A percentile compares a stretch with the other conserved stretches of the same genome.
Conservation (phyloP, 2,113 vertebrate species). For the Ginglymostoma cirratum region DNA sequence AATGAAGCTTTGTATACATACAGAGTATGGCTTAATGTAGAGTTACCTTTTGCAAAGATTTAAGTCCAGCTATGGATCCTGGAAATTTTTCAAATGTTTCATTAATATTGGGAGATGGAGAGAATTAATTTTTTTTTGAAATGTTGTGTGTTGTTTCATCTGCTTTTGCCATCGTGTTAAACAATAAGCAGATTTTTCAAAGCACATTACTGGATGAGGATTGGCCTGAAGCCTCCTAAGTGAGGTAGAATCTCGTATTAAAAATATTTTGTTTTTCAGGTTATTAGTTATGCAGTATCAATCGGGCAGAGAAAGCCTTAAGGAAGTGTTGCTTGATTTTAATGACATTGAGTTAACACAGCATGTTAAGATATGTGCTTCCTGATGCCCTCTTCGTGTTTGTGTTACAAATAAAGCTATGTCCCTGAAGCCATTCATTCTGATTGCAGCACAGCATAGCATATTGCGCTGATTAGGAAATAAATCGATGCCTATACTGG, state of each 20-base stretch:
- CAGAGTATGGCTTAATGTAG: not conserved
- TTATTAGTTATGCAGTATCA: not conserved
- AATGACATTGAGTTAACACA: not conserved
- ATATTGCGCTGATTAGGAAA: not conserved
- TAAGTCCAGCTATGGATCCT: not conserved
- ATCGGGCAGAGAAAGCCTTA: not conserved
- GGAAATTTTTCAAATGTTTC: not conserved
- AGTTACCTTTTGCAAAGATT: not conserved
- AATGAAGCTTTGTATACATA: not conserved
- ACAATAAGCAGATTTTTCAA: not conserved
- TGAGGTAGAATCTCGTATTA: not conserved
- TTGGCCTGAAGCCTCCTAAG: not conserved
- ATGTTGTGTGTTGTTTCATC: not conserved
- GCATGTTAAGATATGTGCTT: not conserved
- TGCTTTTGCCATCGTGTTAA: not conserved
- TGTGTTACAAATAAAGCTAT: not conserved
- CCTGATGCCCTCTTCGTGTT: not conserved
- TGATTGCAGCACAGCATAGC: not conserved
- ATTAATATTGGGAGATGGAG: not conserved
- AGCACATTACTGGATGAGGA: not conserved
- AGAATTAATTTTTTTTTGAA: not conserved
- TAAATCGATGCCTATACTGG: not conserved
- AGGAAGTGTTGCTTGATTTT: not conserved
- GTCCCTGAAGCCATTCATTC: not conserved
- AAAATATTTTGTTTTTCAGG: not conserved